These are phyloP conservation scores for Lithodes maja DNA, from an alignment of 2,888 invertebrate species.

Conservation along the genomic window DNA sequence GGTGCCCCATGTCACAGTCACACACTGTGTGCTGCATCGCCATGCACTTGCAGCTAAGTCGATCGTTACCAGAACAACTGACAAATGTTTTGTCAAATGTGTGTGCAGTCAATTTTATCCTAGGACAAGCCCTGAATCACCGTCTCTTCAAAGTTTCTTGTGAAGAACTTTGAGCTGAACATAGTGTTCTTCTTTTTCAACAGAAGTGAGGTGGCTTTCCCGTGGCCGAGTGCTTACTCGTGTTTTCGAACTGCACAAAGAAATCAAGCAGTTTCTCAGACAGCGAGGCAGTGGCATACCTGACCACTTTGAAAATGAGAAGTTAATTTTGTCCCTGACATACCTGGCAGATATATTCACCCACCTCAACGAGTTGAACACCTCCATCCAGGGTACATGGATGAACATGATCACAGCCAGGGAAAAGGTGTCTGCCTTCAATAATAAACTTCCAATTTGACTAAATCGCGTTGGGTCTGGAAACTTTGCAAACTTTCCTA, in stretches of 20 bases:
- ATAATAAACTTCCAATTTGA: slow-evolving; percentile 44
- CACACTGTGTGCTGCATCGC: slow-evolving; percentile 43
- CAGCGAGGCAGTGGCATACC: slow-evolving; percentile 38
- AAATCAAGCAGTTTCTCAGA: slow-evolving; percentile 47
- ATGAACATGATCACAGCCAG: slow-evolving; percentile 50
- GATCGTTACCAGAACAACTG: not conserved
- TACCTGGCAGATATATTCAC: slow-evolving; percentile 62
- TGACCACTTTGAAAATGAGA: slow-evolving; percentile 49
- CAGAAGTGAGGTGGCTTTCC: slow-evolving; percentile 69
- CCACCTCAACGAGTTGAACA: slow-evolving; percentile 52
- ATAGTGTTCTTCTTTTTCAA: slow-evolving; percentile 70
- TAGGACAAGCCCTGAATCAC: slow-evolving; percentile 64
- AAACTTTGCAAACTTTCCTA: slow-evolving; percentile 35
- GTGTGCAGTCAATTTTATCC: slow-evolving; percentile 66
- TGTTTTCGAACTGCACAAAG: slow-evolving; percentile 58
- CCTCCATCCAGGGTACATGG: slow-evolving; percentile 27
- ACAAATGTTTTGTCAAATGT: slow-evolving; percentile 50
- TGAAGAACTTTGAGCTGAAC: slow-evolving; percentile 64
- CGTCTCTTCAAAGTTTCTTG: slow-evolving; percentile 67
- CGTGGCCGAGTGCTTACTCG: slow-evolving; percentile 39
- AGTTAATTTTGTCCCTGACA: slow-evolving; percentile 45
- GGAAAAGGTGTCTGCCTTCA: slow-evolving; percentile 36
- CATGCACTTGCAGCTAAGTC: slow-evolving; percentile 55
- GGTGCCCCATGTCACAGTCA: slow-evolving; percentile 51
- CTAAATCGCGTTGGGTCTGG: not conserved